Conservation (phyloP, 1,140 invertebrate species). For the Saccostrea cuccullata region DNA sequence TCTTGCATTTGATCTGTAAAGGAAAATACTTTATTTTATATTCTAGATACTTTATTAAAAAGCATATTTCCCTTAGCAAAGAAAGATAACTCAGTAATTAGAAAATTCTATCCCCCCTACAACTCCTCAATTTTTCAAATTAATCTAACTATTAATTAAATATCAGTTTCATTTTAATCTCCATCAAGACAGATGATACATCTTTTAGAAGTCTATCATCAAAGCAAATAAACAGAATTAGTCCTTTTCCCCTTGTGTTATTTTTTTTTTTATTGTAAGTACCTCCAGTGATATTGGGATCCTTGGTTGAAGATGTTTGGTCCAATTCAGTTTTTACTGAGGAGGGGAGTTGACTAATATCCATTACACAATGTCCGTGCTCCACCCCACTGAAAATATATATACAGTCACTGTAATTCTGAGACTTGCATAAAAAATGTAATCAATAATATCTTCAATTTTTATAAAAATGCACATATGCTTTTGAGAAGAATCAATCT, state of each 20-base stretch:
- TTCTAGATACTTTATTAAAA: not conserved
- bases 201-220: not conserved
- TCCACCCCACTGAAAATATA: conserved; percentile 85
- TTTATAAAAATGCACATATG: too few species aligned
- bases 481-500: too few species aligned
- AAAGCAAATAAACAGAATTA: not conserved
- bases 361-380: conserved; percentile 61
- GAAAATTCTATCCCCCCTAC: too few species aligned
- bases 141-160: too few species aligned
- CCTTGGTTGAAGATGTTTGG: conserved; percentile 20
- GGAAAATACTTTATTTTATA: not conserved
- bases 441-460: too few species aligned
- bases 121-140: too few species aligned
- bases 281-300: not conserved
- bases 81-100: too few species aligned
- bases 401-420: too few species aligned
- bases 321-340: conserved; percentile 19
- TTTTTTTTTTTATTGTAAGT: not conserved
- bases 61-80: not conserved
- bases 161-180: not conserved
- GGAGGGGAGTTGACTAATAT: conserved; percentile 60
- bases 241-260: not conserved
- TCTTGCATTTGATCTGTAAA: not conserved
- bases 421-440: too few species aligned
- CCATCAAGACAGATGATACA: not conserved